phyloP scores from a whole-genome alignment of 2,113 vertebrate genomes.

The Melanerpes aurifrons region DNA sequence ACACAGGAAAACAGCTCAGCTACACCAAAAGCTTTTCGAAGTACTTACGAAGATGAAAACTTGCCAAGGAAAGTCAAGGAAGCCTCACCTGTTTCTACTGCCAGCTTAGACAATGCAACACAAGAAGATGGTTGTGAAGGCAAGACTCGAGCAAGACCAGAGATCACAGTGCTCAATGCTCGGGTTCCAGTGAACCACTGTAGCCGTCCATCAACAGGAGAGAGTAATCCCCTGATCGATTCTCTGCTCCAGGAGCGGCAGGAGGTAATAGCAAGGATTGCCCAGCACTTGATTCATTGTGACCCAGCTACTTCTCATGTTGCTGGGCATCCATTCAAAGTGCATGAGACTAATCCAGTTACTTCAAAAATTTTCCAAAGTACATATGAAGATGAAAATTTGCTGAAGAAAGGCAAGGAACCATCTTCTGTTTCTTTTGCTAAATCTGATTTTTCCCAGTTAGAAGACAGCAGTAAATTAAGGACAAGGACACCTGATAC shows the following conservation, averaged over 20 bases:
- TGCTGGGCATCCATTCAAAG: slow-evolving; percentile 77
- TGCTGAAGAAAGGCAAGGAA: slow-evolving; percentile 86
- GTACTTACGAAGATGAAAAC: slow-evolving; percentile 77
- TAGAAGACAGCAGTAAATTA: slow-evolving; percentile 73
- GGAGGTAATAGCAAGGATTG: slow-evolving; percentile 96
- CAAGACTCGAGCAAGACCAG: slow-evolving; percentile 57
- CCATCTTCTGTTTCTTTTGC: slow-evolving; percentile 18
- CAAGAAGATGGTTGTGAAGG: slow-evolving; percentile 75
- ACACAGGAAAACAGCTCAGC: slow-evolving; percentile 68
- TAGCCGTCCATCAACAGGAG: slow-evolving; percentile 70
- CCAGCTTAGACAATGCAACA: slow-evolving; percentile 32
- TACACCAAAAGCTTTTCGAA: slow-evolving; percentile 81
- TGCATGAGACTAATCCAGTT: slow-evolving; percentile 65
- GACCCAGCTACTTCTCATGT: slow-evolving; percentile 85
- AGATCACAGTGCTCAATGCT: slow-evolving; percentile 33
- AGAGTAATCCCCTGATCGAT: slow-evolving; percentile 90
- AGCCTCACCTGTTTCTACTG: slow-evolving; percentile 29
- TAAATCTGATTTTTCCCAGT: slow-evolving; percentile 54
- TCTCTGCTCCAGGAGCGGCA: slow-evolving; percentile 94
- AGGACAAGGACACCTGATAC: slow-evolving; percentile 77
- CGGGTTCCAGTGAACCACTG: slow-evolving; percentile 63
- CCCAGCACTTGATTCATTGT: slow-evolving; percentile 92
- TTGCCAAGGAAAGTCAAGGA: slow-evolving; percentile 88
- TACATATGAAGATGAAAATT: slow-evolving; percentile 80
- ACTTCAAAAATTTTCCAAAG: slow-evolving; percentile 84